phyloP scores from a whole-genome alignment of 2,113 vertebrate genomes.

The Cyrtonyx montezumae region DNA sequence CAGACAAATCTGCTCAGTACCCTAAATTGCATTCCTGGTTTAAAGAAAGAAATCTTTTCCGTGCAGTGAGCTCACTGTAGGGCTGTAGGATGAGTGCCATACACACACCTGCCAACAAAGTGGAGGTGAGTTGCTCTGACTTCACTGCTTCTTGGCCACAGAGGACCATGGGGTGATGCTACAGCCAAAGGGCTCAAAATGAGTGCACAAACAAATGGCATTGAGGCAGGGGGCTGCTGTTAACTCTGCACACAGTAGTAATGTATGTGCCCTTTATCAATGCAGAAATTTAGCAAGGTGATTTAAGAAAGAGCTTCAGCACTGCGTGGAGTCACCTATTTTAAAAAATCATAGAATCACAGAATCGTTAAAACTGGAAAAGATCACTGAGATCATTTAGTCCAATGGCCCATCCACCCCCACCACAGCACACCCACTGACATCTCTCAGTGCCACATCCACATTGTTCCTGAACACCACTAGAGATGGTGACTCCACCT shows the following conservation, averaged over 20 bases:
- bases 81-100: fast-evolving
- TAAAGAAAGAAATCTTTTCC: neutral
- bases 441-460: too few relatives aligned
- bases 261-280: neutral
- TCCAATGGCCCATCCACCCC: too few relatives aligned
- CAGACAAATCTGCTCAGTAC: neutral
- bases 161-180: too few relatives aligned
- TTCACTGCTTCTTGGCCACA: too few relatives aligned
- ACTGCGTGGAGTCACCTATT: too few relatives aligned
- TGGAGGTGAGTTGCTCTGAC: neutral
- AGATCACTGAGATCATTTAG: too few relatives aligned
- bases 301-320: neutral
- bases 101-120: neutral
- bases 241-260: fast-evolving
- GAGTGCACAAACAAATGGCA: neutral
- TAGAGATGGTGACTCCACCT: too few relatives aligned
- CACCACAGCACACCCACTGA: too few relatives aligned
- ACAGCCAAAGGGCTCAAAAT: neutral
- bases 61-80: neutral
- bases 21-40: neutral
- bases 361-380: too few relatives aligned
- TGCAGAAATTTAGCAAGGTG: fast-evolving
- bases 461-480: too few relatives aligned
- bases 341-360: neutral
- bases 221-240: too few relatives aligned